Evolutionary conservation across 2,888 invertebrate genomes (phyloP), one percentile per base, ranked within the genome.

Genomic region (Plusia festucae): DNA sequence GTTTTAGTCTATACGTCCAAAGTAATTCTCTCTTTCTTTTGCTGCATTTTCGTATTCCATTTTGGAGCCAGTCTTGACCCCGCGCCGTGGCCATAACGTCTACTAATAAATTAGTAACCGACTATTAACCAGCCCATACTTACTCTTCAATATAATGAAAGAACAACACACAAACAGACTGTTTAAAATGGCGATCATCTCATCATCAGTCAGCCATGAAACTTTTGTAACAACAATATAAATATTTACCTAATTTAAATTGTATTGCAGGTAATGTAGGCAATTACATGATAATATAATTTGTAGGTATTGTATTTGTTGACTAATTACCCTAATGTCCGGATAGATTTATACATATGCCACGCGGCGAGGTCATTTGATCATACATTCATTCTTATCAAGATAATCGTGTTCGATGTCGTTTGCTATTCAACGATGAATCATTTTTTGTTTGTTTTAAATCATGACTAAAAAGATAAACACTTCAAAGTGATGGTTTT

Each of bases 331-430:
- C 18, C 46, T 49, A 20, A 49, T 49, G 46, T 11, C 20, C 46
- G 46, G 46, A 32, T 51, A 40, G 22, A 58, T 62, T 40, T 40
- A 56, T 34, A n/a, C n/a, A n/a, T n/a, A 15, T 49, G 15, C 53
- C 51, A 44, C 24, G 18, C 30, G 22, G 60, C 74, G 44, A 74
- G 70, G 60, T 66, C 68, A 60, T 32, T 56, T 56, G 60, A 65
- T 72, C 57, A 56, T 59, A 51, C 44, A 54, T 65, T 52, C 66
- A 79, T 76, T 66, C 49, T 53, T 32, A 44, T 57, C 49, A 51
- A 56, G 61, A 63, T 73, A 67, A 70, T 66, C 73, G 24, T 40
- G 9, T 24, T 60, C 55, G 68, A 78, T 78, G 75, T 34, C 30
- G 58, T 53, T 54, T 55, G 18, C 53, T 65, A 70, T 62, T 67